Base-by-base conservation (phyloP, 92 coral and sea anemone species). In the Epizoanthus stellaris region DNA sequence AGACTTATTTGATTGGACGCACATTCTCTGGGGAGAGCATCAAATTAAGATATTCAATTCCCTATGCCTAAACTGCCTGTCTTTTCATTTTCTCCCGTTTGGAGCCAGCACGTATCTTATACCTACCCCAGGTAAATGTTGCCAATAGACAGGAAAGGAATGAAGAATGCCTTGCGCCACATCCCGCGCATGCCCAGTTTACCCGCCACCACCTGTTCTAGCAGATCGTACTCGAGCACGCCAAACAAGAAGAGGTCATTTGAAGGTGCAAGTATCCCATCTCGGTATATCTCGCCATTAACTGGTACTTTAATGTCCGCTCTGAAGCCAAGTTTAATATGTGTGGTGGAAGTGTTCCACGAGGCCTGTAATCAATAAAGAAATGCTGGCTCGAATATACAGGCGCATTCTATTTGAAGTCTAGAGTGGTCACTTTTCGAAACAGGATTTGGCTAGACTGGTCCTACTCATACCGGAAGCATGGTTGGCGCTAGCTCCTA, bases 291-390 rank as follows among this genome's bases (percentile, higher is more conserved):
- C 30, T 92, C 95, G 6, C 95, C 98, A 39, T 96, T 96, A 63
- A 96, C 98, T 1, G 99, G 98, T n/a, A 96, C 88, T 59, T 91
- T 94, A 43, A 96, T 89, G 71, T 96, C 99, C 1, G 93, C 98
- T 20, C 89, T 88, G 87, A 97, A 97, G 3, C 99, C 99, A 4
- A 97, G 76, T 53, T 93, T 93, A 75, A 91, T 58, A 56, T 90
- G 89, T 8, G 70, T 93, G 12, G 80, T 34, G 4, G 98, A 87
- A 17, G 82, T 80, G 64, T 97, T 97, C 93, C 96, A 93, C 62
- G 95, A 95, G n/a, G 95, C 99, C 99, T 97, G 67, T 30, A 63
- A 42, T 52, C 14, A 21, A 14, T 40, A 77, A 20, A 59, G 34
- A 63, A 67, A 75, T 38, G 19, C 56, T 9, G n/a, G 56, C 1